These are phyloP conservation scores for Rugalucina vietnamica DNA, from an alignment of 2,888 invertebrate species.

Conservation along the genomic window DNA sequence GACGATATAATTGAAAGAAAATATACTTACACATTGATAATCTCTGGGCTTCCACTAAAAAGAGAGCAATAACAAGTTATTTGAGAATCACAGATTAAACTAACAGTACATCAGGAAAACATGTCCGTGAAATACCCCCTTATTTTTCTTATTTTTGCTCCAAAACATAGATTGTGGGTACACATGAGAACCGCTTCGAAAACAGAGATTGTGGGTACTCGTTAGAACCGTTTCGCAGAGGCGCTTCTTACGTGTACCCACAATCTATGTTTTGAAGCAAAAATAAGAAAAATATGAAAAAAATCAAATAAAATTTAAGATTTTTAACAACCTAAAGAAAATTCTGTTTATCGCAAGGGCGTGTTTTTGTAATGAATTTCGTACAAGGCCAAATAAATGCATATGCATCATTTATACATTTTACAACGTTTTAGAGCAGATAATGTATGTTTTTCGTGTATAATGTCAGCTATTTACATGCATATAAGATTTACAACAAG, in stretches of 20 bases:
- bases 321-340: too few species aligned
- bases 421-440: background rate
- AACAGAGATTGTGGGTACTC: background rate
- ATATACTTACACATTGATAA: background rate
- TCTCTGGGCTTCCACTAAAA: background rate
- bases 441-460: background rate
- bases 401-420: background rate
- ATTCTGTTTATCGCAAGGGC: too few species aligned
- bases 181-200: too few species aligned
- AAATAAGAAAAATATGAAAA: too few species aligned
- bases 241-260: background rate
- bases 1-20: background rate
- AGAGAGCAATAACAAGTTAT: background rate
- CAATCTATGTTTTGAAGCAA: too few species aligned
- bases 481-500: background rate
- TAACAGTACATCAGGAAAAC: background rate
- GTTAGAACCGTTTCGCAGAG: background rate
- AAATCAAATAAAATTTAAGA: too few species aligned
- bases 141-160: too few species aligned
- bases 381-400: background rate
- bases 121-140: too few species aligned
- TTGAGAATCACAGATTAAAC: background rate
- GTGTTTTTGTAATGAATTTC: too few species aligned
- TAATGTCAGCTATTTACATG: background rate
- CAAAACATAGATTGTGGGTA: too few species aligned